Evolutionary conservation across 2,888 invertebrate species (phyloP), one percentile per base, ranked within the genome.

Genomic region (Nebria salina): DNA sequence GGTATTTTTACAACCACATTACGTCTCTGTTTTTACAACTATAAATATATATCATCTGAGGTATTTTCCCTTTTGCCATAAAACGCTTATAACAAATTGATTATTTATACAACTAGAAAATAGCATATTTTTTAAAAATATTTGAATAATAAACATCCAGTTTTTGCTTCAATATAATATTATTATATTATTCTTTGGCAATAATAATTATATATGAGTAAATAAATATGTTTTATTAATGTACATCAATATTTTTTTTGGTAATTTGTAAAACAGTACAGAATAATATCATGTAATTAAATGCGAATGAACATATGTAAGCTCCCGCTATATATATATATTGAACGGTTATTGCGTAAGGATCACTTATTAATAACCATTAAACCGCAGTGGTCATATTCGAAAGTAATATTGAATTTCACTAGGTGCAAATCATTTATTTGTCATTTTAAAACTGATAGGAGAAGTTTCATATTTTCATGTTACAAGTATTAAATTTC

Each of bases 1-100:
- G 79, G 65, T 79, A 74, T 74, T 79, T 79, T 11, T 70, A 70
- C 54, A 54, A 54, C 54, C 13, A 7, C 54, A 54, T 54, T 54
- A 54, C 8, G 54, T 11, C 13, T 54, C 54, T 54, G 54, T 54
- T 54, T 54, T 54, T 54, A 54, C 8, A 54, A 11, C 54, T 11
- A 54, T 54, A 11, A 13, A 54, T 7, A 2, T 54, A 54, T 54
- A 54, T 54, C 54, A 11, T 54, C 11, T 2, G 54, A 11, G 8
- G 54, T 13, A 54, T 54, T 13, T 54, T 8, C 8, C 4, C 8
- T 11, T 54, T 54, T 54, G 8, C 8, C 13, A 54, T 54, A 54
- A 54, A 54, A 54, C 13, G 54, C 34, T 34, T 34, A 34, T 34
- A 34, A 34, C 34, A 34, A 34, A 34, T 34, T 34, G 34, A 34